Percentiles rank a stretch among this genome's conserved stretches.
Evolutionary conservation across 2,797 vertebrate genomes (phyloP).

Genomic region (Steatocranus sp.): DNA sequence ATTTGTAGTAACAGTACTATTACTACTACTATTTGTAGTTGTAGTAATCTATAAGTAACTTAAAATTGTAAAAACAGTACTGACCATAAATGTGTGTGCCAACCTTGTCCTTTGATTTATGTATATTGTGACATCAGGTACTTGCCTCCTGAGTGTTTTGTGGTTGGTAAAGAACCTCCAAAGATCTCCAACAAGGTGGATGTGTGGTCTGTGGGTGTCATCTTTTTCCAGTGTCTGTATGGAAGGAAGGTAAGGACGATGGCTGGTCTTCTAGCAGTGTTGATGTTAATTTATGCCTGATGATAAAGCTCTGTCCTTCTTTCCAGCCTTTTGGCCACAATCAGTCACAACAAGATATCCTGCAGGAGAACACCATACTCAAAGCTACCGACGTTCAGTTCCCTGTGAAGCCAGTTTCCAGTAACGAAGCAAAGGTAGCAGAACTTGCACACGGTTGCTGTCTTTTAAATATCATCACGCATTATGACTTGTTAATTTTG

Average conservation of each 20-base stretch:
- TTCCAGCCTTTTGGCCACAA: slow-evolving; percentile 98
- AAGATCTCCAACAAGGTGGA: slow-evolving; percentile 99
- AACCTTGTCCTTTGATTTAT: neutral
- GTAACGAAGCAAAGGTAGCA: slow-evolving; percentile 97
- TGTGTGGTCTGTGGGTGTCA: slow-evolving; percentile 98
- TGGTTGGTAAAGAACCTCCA: slow-evolving; percentile 98
- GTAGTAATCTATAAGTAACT: neutral
- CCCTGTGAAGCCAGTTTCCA: slow-evolving; percentile 96
- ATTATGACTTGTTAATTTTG: neutral
- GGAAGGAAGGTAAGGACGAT: slow-evolving; percentile 88
- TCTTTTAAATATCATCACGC: neutral
- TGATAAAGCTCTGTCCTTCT: neutral
- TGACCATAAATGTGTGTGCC: neutral
- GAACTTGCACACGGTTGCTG: neutral
- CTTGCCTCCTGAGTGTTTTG: slow-evolving; percentile 98
- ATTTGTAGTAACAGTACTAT: neutral
- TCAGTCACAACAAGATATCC: slow-evolving; percentile 98
- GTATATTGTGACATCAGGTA: slow-evolving; percentile 77
- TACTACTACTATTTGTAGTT: neutral
- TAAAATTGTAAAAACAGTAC: neutral
- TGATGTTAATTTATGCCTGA: neutral
- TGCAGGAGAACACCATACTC: slow-evolving; percentile 99
- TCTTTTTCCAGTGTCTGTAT: slow-evolving; percentile 99
- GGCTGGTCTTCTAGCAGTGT: neutral
- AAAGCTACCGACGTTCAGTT: slow-evolving; percentile 99